These are phyloP conservation scores for Uloborus plumipes DNA, from an alignment of 2,888 invertebrate genomes.

Conservation along the genomic window DNA sequence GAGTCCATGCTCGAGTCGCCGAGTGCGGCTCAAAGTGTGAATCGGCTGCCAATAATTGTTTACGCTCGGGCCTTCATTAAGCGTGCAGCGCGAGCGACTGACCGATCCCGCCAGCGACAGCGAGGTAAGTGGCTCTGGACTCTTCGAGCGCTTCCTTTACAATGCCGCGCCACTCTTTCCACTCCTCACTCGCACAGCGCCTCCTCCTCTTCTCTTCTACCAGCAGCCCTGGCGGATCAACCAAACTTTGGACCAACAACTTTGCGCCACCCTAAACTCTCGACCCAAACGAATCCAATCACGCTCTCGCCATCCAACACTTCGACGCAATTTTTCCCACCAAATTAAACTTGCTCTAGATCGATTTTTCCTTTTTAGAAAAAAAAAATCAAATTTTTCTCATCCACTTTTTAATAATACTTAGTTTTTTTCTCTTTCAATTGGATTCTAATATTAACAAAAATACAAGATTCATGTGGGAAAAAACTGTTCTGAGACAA, in stretches of 20 bases:
- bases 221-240: constrained; percentile 41
- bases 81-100: constrained; percentile 12
- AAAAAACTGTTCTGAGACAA: too few relatives aligned
- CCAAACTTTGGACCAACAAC: constrained; percentile 10
- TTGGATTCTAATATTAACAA: too few relatives aligned
- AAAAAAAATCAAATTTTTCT: background rate
- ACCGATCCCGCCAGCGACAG: constrained; percentile 24
- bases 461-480: too few relatives aligned
- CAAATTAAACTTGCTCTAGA: too few relatives aligned
- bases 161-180: constrained; percentile 18
- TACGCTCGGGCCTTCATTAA: constrained; percentile 19
- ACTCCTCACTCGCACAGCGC: constrained; percentile 38
- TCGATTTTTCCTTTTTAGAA: too few relatives aligned
- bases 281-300: background rate
- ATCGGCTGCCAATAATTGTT: constrained; percentile 55
- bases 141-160: constrained; percentile 55
- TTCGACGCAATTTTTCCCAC: too few relatives aligned
- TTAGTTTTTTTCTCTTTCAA: too few relatives aligned
- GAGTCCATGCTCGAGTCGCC: constrained; percentile 66
- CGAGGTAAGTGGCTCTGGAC: constrained; percentile 51
- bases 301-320: constrained; percentile 7
- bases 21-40: constrained; percentile 53
- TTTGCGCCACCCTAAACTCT: constrained; percentile 13
- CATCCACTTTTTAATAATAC: too few relatives aligned
- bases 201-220: constrained; percentile 29